phyloP scores from a whole-genome alignment of 2,888 invertebrate genomes.

The Drosophila sordidula region DNA sequence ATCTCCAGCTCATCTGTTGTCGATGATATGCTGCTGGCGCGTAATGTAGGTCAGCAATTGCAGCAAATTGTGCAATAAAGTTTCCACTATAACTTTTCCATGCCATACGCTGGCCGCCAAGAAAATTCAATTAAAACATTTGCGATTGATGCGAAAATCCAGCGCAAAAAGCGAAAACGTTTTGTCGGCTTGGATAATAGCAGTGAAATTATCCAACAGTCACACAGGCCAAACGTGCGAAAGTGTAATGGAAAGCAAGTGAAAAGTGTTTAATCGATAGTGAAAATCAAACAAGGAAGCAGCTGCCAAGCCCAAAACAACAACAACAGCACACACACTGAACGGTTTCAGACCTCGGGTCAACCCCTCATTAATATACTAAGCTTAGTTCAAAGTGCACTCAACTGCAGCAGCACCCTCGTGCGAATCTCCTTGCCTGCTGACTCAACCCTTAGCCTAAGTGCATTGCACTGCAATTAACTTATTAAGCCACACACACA shows the following conservation, averaged over 20 bases:
- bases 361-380: constrained; percentile 41
- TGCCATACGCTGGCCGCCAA: constrained; percentile 4
- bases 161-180: constrained; percentile 44
- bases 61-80: constrained; percentile 54
- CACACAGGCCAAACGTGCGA: constrained; percentile 20
- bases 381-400: constrained; percentile 51
- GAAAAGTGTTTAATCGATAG: constrained; percentile 77
- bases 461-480: constrained; percentile 71
- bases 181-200: constrained; percentile 30
- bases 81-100: constrained; percentile 38
- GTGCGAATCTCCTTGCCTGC: constrained; percentile 6
- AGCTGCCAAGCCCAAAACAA: constrained; percentile 33
- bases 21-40: constrained; percentile 36
- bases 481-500: constrained; percentile 22
- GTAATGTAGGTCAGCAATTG: constrained; percentile 71
- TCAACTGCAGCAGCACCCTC: constrained; percentile 42
- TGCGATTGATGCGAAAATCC: constrained; percentile 30
- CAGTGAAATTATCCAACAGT: constrained; percentile 52
- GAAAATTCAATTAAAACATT: constrained; percentile 55
- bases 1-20: constrained; percentile 46
- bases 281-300: constrained; percentile 58
- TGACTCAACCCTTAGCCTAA: constrained; percentile 29
- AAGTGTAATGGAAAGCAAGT: constrained; percentile 47
- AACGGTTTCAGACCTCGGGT: constrained; percentile 52
- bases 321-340: constrained; percentile 5